phyloP scores from a whole-genome alignment of 2,113 vertebrate species.

The Rhynchomys soricoides region DNA sequence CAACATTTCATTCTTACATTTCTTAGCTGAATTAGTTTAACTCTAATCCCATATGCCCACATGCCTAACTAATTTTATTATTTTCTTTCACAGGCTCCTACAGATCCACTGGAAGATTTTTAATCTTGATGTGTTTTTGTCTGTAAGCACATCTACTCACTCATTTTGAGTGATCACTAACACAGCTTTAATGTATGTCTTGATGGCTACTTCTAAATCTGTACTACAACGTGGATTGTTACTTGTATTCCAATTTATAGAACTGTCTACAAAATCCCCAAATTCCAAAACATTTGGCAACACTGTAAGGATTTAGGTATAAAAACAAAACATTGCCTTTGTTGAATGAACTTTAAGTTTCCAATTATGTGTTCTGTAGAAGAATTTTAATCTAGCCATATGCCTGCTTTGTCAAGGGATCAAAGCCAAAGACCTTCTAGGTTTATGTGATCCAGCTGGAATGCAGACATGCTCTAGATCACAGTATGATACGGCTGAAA shows the following conservation, averaged over 20 bases:
- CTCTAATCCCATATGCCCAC: neutral
- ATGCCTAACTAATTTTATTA: neutral
- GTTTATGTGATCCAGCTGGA: too few species aligned
- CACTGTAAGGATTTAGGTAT: neutral
- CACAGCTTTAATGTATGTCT: slow-evolving; percentile 8
- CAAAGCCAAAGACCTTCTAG: too few species aligned
- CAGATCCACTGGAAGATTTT: neutral
- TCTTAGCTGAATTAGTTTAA: slow-evolving; percentile 32
- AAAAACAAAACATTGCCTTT: slow-evolving; percentile 22
- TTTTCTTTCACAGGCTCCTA: neutral
- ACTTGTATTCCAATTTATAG: neutral
- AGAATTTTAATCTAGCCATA: too few species aligned
- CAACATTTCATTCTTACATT: neutral
- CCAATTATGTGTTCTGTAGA: neutral
- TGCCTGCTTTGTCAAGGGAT: too few species aligned
- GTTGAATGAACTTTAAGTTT: slow-evolving; percentile 44
- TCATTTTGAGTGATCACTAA: neutral
- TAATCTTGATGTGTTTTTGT: slow-evolving; percentile 1
- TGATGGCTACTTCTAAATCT: neutral
- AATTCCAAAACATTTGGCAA: neutral
- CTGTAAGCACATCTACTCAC: neutral
- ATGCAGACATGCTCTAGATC: too few species aligned
- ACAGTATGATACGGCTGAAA: too few species aligned
- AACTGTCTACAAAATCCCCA: neutral
- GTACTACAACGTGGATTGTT: neutral